Evolutionary conservation across 1,140 invertebrate genomes (phyloP).

Genomic region (Euura lappo): DNA sequence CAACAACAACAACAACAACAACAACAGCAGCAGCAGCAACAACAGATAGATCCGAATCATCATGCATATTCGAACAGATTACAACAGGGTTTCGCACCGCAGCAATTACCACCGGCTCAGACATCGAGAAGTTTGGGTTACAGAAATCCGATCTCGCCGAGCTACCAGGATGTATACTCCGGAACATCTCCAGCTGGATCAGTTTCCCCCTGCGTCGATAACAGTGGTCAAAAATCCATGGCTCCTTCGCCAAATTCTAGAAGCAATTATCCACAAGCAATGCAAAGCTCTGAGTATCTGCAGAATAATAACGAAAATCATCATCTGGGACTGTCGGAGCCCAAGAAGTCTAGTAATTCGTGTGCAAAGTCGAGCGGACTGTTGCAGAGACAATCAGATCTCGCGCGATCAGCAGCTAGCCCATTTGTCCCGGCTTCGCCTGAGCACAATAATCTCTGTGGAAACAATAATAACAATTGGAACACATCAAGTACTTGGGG

Average conservation of each 20-base stretch:
- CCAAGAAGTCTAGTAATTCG: background rate
- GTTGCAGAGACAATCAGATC: slow-evolving; percentile 28
- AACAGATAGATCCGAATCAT: slow-evolving; percentile 28
- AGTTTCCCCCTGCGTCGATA: slow-evolving; percentile 28
- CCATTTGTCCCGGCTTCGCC: slow-evolving; percentile 32
- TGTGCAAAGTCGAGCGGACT: background rate
- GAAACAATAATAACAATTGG: slow-evolving; percentile 28
- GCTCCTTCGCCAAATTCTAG: background rate
- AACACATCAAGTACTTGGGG: slow-evolving; percentile 34
- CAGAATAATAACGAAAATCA: slow-evolving; percentile 26
- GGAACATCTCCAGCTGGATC: slow-evolving; percentile 12
- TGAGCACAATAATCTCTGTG: slow-evolving; percentile 26
- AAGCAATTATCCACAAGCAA: slow-evolving; percentile 6
- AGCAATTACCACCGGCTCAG: slow-evolving; percentile 24
- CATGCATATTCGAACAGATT: slow-evolving; percentile 15
- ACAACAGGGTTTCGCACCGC: slow-evolving; percentile 29
- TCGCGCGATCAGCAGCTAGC: slow-evolving; percentile 24
- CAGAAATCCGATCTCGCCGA: too few relatives aligned
- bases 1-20: slow-evolving; percentile 19
- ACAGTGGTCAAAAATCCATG: slow-evolving; percentile 27
- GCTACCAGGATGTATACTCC: slow-evolving; percentile 24
- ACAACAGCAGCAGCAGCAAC: too few relatives aligned
- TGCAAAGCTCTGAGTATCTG: slow-evolving; percentile 31
- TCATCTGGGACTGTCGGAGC: background rate
- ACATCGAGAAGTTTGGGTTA: background rate